Percentiles rank a stretch among this genome's conserved stretches.
These are phyloP conservation scores for Mamestra brassicae DNA, from an alignment of 2,888 invertebrate genomes.

Conservation along the genomic window DNA sequence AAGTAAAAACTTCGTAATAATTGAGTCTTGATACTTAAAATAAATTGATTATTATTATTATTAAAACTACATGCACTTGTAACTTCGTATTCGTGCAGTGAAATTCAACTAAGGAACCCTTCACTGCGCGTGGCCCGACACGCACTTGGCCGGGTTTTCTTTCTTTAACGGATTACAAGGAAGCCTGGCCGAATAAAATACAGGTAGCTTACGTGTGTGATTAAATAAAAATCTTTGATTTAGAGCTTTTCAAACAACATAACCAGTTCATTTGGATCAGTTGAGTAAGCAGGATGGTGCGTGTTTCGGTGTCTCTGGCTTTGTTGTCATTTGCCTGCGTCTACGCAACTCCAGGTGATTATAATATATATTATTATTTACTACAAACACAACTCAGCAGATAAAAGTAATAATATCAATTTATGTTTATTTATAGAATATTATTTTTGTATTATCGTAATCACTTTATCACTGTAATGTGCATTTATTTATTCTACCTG, in stretches of 20 bases:
- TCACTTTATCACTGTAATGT: neutral
- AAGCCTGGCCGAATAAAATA: neutral
- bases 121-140: too few species aligned
- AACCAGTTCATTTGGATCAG: slow-evolving; percentile 9
- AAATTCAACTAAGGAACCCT: too few species aligned
- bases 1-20: too few species aligned
- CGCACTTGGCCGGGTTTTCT: too few species aligned
- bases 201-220: neutral
- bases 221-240: neutral
- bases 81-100: too few species aligned
- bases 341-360: slow-evolving; percentile 21
- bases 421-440: too few species aligned
- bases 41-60: too few species aligned
- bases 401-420: too few species aligned
- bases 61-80: too few species aligned
- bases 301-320: neutral
- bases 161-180: neutral
- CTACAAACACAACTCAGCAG: too few species aligned
- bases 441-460: neutral
- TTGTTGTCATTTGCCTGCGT: neutral
- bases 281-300: slow-evolving; percentile 28
- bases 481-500: neutral
- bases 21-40: too few species aligned
- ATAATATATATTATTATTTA: too few species aligned
- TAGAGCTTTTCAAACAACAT: neutral